Conservation (phyloP, 2,797 vertebrate species). For the Bradypodion ventrale region DNA sequence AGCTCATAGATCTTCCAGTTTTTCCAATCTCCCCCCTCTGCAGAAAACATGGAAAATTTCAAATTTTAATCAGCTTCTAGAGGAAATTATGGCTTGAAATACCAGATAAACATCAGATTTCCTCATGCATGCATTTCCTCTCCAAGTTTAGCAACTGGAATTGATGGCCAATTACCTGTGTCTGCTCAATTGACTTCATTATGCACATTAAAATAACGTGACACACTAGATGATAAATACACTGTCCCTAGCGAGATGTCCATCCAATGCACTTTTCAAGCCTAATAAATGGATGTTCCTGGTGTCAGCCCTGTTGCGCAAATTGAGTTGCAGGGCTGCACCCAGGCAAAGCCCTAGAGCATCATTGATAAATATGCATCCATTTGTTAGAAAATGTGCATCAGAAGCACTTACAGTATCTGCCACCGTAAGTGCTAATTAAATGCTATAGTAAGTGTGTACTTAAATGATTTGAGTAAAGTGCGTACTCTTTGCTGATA, state of each 20-base stretch:
- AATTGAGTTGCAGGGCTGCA: conserved; percentile 55
- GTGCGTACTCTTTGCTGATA: conserved; percentile 56
- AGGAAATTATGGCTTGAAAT: neutral
- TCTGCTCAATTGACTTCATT: conserved; percentile 45
- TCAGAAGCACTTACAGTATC: conserved; percentile 61
- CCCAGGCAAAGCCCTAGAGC: conserved; percentile 41
- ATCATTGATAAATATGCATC: conserved; percentile 3
- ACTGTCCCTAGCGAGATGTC: conserved; percentile 45
- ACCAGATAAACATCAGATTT: neutral
- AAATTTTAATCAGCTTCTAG: neutral
- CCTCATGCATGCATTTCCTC: conserved; percentile 24
- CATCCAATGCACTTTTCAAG: conserved; percentile 54
- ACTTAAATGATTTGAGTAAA: conserved; percentile 65
- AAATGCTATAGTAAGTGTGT: conserved; percentile 67
- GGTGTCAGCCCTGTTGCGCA: conserved; percentile 47
- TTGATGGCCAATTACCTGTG: conserved; percentile 25
- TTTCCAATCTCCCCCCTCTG: neutral
- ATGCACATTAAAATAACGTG: conserved; percentile 54
- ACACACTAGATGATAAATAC: conserved; percentile 44
- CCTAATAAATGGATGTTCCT: conserved; percentile 58
- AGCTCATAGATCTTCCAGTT: neutral
- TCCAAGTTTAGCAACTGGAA: conserved; percentile 53
- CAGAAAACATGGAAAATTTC: neutral
- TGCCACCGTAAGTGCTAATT: no score
- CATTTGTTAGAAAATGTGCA: conserved; percentile 59